phyloP scores from a whole-genome alignment of 2,113 vertebrate genomes.

The Strigops habroptila region DNA sequence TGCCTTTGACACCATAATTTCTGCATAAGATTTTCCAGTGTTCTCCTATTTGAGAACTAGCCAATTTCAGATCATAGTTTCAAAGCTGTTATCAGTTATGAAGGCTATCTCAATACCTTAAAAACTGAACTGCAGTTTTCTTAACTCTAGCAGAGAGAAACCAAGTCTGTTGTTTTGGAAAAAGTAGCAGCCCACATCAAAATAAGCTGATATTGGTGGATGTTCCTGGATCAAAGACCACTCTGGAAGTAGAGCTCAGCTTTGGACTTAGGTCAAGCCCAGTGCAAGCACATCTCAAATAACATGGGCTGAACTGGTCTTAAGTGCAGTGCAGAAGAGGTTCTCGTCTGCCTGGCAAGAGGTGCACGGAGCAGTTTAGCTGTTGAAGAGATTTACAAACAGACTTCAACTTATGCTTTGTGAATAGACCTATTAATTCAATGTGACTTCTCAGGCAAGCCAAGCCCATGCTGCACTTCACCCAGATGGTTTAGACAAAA shows the following conservation, averaged over 20 bases:
- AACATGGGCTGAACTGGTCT: not conserved
- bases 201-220: not conserved
- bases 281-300: not conserved
- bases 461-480: not conserved
- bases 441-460: not conserved
- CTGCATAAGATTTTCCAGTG: not conserved
- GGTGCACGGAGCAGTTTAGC: not conserved
- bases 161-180: not conserved
- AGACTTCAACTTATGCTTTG: not conserved
- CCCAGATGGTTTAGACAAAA: constrained; percentile 34
- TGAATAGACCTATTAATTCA: not conserved
- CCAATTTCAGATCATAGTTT: not conserved
- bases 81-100: not conserved
- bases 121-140: not conserved
- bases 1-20: not conserved
- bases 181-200: not conserved
- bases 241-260: not conserved
- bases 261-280: not conserved
- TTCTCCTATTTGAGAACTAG: not conserved
- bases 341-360: not conserved
- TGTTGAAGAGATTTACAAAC: not conserved
- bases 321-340: not conserved
- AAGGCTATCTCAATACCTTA: not conserved
- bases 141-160: not conserved
- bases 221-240: not conserved